Base-by-base conservation (phyloP, 2,888 invertebrate genomes). In the Bellardia bayeri region DNA sequence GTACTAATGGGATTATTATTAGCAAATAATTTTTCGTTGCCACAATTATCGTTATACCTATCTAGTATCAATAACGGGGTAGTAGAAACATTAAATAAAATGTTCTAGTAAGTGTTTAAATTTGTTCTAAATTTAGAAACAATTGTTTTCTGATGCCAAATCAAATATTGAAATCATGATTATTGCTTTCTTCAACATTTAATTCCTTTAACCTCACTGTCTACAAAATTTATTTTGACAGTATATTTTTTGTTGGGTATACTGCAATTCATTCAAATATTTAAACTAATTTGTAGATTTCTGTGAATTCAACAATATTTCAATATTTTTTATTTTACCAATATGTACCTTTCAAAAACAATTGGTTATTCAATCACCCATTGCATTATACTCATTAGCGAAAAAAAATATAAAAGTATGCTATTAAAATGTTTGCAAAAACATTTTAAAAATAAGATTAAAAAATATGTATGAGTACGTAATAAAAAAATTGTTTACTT, bases 351-450 rank as follows among this genome's bases (percentile, higher is more conserved):
- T 23, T 30, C 2, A 33, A 72, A 66, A 68, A 66, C 30, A 37
- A 14, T n/a, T 30, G 45, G 51, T 76, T 51, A 76, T 54, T 74
- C 42, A 42, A n/a, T 58, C 71, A 45, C 37, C 16, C 4, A 45
- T 30, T 72, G 54, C 40, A 71, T 68, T 51, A n/a, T 71, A 37
- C 66, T 72, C 42, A 72, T 72, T 80, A 71, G 51, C 63, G 37
- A 40, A 40, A 66, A 66, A 11, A 13, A 54, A 9, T 76, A 42
- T 81, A 8, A 37, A 74, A 11, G 30, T 64, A 33, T 49, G 51
- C 16, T 54, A 33, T 74, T 61, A 75, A 30, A 64, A 16, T 49
- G 7, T 56, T 58, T 42, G 6, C 33, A n/a, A 30, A 68, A 40
- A 64, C 11, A 8, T 68, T 56, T 23, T 63, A 16, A 37, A 61